phyloP scores from a whole-genome alignment of 1,140 invertebrate genomes.

The Monochamus saltuarius region DNA sequence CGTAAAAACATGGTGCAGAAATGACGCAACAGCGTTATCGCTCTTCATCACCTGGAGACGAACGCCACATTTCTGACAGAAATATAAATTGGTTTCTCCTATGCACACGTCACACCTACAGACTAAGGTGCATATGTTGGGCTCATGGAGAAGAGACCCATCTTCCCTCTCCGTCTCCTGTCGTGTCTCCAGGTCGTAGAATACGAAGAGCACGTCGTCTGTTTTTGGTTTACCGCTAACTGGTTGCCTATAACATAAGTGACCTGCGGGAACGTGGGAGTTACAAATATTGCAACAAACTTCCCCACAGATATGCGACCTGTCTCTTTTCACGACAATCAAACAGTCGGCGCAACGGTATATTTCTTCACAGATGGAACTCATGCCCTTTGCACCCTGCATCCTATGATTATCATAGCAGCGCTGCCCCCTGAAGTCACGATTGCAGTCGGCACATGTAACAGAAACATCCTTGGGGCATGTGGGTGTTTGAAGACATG shows the following conservation, averaged over 20 bases:
- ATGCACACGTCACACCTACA: slow-evolving; percentile 16
- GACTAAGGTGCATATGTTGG: slow-evolving; percentile 18
- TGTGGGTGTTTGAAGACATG: not conserved
- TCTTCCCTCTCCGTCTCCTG: slow-evolving; percentile 19
- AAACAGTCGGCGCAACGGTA: too few relatives aligned
- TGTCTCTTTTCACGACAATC: not conserved
- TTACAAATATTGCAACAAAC: slow-evolving; percentile 20
- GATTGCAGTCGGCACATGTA: not conserved
- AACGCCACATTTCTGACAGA: slow-evolving; percentile 6
- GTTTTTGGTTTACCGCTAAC: too few relatives aligned
- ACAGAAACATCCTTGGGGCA: not conserved
- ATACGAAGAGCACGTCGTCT: too few relatives aligned
- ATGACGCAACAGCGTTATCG: too few relatives aligned
- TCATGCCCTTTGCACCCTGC: too few relatives aligned
- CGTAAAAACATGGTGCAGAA: slow-evolving; percentile 7
- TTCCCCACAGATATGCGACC: slow-evolving; percentile 13
- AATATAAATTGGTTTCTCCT: not conserved
- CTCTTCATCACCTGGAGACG: too few relatives aligned
- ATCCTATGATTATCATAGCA: slow-evolving; percentile 9
- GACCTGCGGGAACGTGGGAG: too few relatives aligned
- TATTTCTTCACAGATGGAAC: too few relatives aligned
- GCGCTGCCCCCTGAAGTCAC: not conserved
- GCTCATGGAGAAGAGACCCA: slow-evolving; percentile 11
- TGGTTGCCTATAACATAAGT: too few relatives aligned
- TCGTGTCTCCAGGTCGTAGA: slow-evolving; percentile 25